Evolutionary conservation across 1,140 invertebrate genomes (phyloP).

Genomic region (Drosophila pallidifrons): DNA sequence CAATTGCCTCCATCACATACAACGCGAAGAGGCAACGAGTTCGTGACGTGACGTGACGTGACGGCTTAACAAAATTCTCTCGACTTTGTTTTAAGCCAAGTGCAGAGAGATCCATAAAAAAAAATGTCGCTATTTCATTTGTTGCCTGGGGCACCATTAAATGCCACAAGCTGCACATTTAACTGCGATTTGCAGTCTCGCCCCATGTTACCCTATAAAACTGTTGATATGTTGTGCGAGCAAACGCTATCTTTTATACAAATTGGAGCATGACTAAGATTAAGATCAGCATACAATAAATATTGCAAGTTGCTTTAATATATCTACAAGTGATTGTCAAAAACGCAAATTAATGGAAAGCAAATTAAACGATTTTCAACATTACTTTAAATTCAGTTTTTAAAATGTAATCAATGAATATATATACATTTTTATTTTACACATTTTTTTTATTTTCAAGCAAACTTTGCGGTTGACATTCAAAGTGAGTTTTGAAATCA

Average conservation of each 20-base stretch:
- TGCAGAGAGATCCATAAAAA: conserved; percentile 36
- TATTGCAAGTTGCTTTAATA: not conserved
- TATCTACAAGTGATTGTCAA: not conserved
- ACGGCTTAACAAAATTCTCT: conserved; percentile 17
- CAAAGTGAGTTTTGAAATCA: not conserved
- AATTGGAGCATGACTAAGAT: conserved; percentile 2
- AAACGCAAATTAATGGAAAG: too few species aligned
- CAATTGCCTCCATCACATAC: conserved; percentile 14
- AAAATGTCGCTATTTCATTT: conserved; percentile 7
- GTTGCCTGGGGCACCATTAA: conserved; percentile 34
- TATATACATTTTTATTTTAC: not conserved
- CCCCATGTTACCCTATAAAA: not conserved
- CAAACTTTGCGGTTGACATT: not conserved
- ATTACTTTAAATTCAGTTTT: too few species aligned
- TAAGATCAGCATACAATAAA: not conserved
- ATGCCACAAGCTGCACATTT: conserved; percentile 11
- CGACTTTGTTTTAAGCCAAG: conserved; percentile 47
- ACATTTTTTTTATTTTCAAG: not conserved
- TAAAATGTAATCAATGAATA: not conserved
- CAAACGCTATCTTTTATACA: not conserved
- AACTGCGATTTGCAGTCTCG: not conserved
- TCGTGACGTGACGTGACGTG: conserved; percentile 41
- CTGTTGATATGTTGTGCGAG: not conserved
- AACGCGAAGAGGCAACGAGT: not conserved
- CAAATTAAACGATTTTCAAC: too few species aligned